Evolutionary conservation across 1,140 invertebrate genomes (phyloP).

Genomic region (Oreohelix idahoensis): DNA sequence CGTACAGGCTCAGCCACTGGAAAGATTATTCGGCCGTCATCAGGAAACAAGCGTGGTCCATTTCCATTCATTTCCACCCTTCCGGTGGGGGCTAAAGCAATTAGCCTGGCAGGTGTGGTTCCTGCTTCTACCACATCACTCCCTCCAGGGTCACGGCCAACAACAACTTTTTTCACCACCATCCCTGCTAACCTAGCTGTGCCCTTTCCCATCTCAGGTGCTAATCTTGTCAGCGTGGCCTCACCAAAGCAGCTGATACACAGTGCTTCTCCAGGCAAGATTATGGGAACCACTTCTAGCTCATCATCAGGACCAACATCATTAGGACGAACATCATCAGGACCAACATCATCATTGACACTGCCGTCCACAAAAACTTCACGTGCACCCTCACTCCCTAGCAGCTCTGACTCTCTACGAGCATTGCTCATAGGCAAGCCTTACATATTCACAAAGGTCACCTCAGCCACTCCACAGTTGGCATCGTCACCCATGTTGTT

Average conservation of each 20-base stretch:
- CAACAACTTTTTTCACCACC: slow-evolving; percentile 10
- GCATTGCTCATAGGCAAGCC: slow-evolving; percentile 36
- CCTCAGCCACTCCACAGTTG: background rate
- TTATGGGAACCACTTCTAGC: too few species aligned
- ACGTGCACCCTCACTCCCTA: background rate
- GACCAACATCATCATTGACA: too few species aligned
- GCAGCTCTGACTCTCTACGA: slow-evolving; percentile 38
- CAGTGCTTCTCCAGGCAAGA: too few species aligned
- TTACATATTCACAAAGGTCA: background rate
- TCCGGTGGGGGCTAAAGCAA: slow-evolving; percentile 29
- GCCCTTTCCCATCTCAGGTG: background rate
- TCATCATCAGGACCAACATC: too few species aligned
- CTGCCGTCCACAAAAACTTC: background rate
- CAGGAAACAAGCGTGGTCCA: background rate
- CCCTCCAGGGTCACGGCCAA: background rate
- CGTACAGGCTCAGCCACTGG: background rate
- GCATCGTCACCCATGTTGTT: slow-evolving; percentile 17
- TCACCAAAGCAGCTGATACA: background rate
- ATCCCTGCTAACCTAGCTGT: background rate
- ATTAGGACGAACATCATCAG: too few species aligned
- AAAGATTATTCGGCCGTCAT: background rate
- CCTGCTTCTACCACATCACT: background rate
- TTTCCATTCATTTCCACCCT: slow-evolving; percentile 27
- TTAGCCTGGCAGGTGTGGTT: slow-evolving; percentile 25
- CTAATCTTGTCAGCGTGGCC: background rate